A percentile compares a stretch with the other conserved stretches of the same genome.
Evolutionary conservation across 2,888 invertebrate species (phyloP).

Genomic region (Penaeus monodon): DNA sequence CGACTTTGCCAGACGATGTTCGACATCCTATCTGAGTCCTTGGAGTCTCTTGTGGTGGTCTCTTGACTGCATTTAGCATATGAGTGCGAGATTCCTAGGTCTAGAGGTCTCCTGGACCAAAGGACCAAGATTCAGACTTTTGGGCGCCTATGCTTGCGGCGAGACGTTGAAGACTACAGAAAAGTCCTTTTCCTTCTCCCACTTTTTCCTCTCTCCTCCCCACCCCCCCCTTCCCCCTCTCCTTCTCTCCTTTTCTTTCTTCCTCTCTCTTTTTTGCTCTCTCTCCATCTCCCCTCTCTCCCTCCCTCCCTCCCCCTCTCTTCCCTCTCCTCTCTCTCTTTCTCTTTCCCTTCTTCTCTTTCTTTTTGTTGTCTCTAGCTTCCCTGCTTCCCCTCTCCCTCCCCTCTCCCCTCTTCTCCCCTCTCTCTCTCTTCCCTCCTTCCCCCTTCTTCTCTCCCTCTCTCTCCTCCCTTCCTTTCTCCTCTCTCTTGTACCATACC

Average conservation of each 20-base stretch:
- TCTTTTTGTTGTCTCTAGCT: neutral
- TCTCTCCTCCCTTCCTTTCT: neutral
- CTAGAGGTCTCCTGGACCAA: too few species aligned
- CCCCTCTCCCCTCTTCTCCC: neutral
- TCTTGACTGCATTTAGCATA: too few species aligned
- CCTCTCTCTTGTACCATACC: neutral
- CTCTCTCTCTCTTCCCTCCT: constrained; percentile 15
- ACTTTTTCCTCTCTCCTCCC: neutral
- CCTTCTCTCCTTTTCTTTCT: constrained; percentile 13
- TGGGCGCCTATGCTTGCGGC: too few species aligned
- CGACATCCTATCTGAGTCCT: too few species aligned
- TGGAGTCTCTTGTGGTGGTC: too few species aligned
- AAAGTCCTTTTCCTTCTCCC: too few species aligned
- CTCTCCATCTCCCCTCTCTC: neutral
- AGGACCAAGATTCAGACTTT: too few species aligned
- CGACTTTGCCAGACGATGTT: too few species aligned
- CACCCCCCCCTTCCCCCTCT: neutral
- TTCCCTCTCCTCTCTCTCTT: neutral
- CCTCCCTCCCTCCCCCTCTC: constrained; percentile 6
- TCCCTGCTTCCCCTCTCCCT: neutral
- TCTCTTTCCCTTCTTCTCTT: neutral
- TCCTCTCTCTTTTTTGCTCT: neutral
- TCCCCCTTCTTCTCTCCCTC: constrained; percentile 5
- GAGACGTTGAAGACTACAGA: too few species aligned
- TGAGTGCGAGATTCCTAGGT: too few species aligned